phyloP scores from a whole-genome alignment of 2,797 vertebrate genomes.

The Pyrrhura leucotis region DNA sequence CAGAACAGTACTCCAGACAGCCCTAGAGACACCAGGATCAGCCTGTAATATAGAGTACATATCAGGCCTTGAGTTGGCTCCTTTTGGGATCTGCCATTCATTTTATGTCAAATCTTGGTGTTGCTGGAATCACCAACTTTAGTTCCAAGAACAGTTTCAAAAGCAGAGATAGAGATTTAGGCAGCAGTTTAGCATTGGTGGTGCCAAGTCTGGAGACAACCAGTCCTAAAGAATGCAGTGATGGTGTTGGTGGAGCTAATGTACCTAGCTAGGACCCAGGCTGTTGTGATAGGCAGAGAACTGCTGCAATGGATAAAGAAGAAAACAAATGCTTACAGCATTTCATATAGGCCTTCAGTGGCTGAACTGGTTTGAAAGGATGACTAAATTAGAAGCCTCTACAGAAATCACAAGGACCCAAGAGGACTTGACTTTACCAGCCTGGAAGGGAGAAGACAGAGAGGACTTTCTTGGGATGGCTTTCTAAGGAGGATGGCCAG shows the following conservation, averaged over 20 bases:
- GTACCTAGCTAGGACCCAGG: background rate
- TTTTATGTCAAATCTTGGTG: background rate
- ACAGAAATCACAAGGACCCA: background rate
- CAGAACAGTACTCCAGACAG: background rate
- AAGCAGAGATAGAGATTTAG: background rate
- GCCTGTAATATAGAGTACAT: background rate
- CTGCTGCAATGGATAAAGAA: background rate
- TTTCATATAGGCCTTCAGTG: background rate
- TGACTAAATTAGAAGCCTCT: conserved; percentile 19
- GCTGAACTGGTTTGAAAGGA: background rate
- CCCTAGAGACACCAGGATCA: fast-evolving
- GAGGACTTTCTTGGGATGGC: background rate
- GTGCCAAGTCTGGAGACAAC: background rate
- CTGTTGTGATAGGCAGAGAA: background rate
- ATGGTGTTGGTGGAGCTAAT: background rate
- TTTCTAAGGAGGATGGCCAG: background rate
- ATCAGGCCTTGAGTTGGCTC: background rate
- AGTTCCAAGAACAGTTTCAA: background rate
- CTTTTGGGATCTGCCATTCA: background rate
- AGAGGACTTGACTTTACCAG: background rate
- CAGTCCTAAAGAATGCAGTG: background rate
- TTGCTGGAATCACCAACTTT: background rate
- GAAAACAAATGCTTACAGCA: background rate
- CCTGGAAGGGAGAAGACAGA: conserved; percentile 20
- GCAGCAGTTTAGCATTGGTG: fast-evolving